Evolutionary conservation across 2,888 invertebrate genomes (phyloP).

Genomic region (Mamestra brassicae): DNA sequence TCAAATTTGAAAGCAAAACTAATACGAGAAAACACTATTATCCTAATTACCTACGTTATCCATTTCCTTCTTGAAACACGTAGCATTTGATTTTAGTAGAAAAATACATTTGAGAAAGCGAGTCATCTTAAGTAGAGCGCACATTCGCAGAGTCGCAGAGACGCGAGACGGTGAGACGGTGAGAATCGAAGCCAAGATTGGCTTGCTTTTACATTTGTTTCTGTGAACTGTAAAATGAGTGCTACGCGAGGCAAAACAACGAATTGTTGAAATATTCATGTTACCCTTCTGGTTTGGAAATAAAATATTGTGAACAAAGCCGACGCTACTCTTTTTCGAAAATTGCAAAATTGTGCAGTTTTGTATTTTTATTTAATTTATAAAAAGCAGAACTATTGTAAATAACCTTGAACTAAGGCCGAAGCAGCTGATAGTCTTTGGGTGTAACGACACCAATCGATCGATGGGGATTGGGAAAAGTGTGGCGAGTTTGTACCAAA

Average conservation of each 20-base stretch:
- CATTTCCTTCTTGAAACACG: constrained; percentile 9
- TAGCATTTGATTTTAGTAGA: constrained; percentile 58
- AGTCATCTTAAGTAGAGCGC: constrained; percentile 48
- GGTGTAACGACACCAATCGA: neutral
- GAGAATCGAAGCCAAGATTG: constrained; percentile 65
- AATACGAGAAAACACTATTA: neutral
- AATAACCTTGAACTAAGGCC: no score
- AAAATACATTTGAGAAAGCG: constrained; percentile 58
- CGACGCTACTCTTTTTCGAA: neutral
- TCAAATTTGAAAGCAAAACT: constrained; percentile 10
- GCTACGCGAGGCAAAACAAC: constrained; percentile 24
- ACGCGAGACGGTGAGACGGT: constrained; percentile 34
- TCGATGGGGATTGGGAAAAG: no score
- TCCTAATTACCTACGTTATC: neutral
- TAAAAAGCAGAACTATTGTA: no score
- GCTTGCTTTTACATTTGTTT: constrained; percentile 61
- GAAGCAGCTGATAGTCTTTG: neutral
- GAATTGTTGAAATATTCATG: constrained; percentile 45
- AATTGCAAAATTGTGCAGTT: neutral
- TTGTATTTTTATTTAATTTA: neutral
- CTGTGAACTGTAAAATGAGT: constrained; percentile 50
- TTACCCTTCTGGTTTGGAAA: constrained; percentile 18
- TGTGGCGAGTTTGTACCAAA: neutral
- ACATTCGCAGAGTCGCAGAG: constrained; percentile 32
- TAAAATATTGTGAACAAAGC: constrained; percentile 20